Percentiles rank a stretch among this genome's conserved stretches.
These are phyloP conservation scores for Odontamblyopus lacepedii DNA, from an alignment of 2,797 vertebrate genomes.

Conservation along the genomic window DNA sequence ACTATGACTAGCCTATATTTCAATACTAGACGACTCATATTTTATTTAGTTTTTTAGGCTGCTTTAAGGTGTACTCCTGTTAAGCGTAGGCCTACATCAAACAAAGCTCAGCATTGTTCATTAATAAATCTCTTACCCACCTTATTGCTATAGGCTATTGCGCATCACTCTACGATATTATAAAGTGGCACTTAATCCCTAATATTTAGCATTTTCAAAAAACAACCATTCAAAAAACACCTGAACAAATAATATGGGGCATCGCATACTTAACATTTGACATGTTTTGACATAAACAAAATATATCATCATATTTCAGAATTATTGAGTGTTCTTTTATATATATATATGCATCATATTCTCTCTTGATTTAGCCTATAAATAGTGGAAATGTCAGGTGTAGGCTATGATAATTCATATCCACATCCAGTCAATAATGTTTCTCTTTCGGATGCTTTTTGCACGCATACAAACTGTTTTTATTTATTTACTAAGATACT, in stretches of 20 bases:
- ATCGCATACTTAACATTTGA: too few relatives aligned
- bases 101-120: neutral
- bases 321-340: too few relatives aligned
- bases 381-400: neutral
- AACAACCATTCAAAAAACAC: too few relatives aligned
- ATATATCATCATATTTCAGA: too few relatives aligned
- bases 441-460: conserved; percentile 8
- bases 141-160: conserved; percentile 38
- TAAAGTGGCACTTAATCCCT: neutral
- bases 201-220: too few relatives aligned
- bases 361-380: too few relatives aligned
- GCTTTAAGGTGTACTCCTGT: neutral
- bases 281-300: too few relatives aligned
- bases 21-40: too few relatives aligned
- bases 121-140: conserved; percentile 16
- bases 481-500: conserved; percentile 49
- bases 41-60: too few relatives aligned
- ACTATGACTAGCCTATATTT: too few relatives aligned
- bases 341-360: too few relatives aligned
- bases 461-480: conserved; percentile 39
- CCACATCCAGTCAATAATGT: neutral
- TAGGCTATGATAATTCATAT: neutral
- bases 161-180: conserved; percentile 10
- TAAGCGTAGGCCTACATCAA: neutral
- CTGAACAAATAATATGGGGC: too few relatives aligned